These are phyloP conservation scores for Nansenia antarctica DNA, from an alignment of 2,113 vertebrate genomes.

Conservation along the genomic window DNA sequence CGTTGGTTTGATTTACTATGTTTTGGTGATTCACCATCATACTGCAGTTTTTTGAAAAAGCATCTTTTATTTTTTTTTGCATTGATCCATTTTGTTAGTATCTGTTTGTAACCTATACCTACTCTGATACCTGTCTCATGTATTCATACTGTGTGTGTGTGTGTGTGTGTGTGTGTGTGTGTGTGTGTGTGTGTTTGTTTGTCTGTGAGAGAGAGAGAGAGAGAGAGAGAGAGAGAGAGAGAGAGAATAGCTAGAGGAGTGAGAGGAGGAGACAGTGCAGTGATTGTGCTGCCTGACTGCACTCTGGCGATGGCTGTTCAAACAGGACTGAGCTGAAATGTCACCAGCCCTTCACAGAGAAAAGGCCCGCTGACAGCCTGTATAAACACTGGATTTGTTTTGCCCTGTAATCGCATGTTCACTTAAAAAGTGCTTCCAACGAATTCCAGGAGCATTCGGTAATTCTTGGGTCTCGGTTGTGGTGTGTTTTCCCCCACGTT, in stretches of 20 bases:
- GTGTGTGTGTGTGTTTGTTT: too few relatives aligned
- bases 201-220: slow-evolving; percentile 8
- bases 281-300: slow-evolving; percentile 47
- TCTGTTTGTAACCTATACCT: neutral
- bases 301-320: slow-evolving; percentile 54
- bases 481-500: slow-evolving; percentile 45
- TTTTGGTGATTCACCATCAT: slow-evolving; percentile 37
- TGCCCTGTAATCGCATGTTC: slow-evolving; percentile 60
- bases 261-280: slow-evolving; percentile 27
- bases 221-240: neutral
- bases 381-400: slow-evolving; percentile 63
- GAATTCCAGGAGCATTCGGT: slow-evolving; percentile 63
- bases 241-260: slow-evolving; percentile 23
- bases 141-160: too few relatives aligned
- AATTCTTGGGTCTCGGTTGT: slow-evolving; percentile 46
- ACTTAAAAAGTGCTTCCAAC: slow-evolving; percentile 65
- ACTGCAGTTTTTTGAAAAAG: neutral
- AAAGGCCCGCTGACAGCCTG: slow-evolving; percentile 64
- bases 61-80: too few relatives aligned
- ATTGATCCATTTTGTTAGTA: neutral
- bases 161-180: too few relatives aligned
- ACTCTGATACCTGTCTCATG: neutral
- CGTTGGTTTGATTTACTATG: slow-evolving; percentile 18
- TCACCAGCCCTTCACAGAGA: slow-evolving; percentile 53
- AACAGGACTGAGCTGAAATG: slow-evolving; percentile 65